phyloP scores from a whole-genome alignment of 2,113 vertebrate species.

The Ranitomeya variabilis region DNA sequence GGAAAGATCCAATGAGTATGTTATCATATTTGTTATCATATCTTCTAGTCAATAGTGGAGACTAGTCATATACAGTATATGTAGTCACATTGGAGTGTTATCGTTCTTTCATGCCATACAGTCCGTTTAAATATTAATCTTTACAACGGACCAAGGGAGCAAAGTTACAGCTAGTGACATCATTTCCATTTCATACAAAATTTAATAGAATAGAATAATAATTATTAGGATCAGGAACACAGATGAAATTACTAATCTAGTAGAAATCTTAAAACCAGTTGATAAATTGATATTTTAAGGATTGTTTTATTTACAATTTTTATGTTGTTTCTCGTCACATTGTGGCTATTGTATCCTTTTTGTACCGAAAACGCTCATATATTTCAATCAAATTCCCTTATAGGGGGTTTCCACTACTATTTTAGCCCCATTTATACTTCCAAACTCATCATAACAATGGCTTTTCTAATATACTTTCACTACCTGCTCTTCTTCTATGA shows the following conservation, averaged over 20 bases:
- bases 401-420: too few species aligned
- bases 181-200: not conserved
- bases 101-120: not conserved
- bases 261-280: too few species aligned
- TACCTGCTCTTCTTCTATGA: too few species aligned
- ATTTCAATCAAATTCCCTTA: too few species aligned
- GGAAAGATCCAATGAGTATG: not conserved
- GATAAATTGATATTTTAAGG: too few species aligned
- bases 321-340: too few species aligned
- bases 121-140: not conserved
- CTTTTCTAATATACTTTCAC: too few species aligned
- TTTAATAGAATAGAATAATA: not conserved
- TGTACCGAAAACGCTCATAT: too few species aligned
- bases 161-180: not conserved
- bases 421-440: too few species aligned
- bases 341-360: too few species aligned
- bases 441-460: too few species aligned
- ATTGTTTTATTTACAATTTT: too few species aligned
- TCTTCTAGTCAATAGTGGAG: not conserved
- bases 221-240: not conserved
- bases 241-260: not conserved
- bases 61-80: not conserved
- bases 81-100: not conserved
- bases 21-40: not conserved
- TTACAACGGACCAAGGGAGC: not conserved